Conservation (phyloP, 2,888 invertebrate genomes). For the Rotaria macrura region DNA sequence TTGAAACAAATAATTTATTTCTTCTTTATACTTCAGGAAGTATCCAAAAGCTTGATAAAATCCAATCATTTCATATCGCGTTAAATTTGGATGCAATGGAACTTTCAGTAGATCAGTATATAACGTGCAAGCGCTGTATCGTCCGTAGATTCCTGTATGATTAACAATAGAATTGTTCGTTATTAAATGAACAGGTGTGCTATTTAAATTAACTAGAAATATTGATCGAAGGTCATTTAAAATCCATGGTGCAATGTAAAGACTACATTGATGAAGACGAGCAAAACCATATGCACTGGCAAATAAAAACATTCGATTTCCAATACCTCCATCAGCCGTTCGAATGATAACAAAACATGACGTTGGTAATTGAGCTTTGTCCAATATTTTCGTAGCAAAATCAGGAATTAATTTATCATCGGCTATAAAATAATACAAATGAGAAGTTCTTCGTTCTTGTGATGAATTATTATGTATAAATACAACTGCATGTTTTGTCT, state of each 20-base stretch:
- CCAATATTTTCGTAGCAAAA: background rate
- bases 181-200: background rate
- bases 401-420: background rate
- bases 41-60: constrained; percentile 3
- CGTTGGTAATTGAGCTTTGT: background rate
- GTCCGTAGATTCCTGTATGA: background rate
- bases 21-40: background rate
- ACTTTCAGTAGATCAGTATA: background rate
- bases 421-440: background rate
- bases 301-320: constrained; percentile 18
- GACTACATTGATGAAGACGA: background rate
- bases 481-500: background rate
- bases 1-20: background rate
- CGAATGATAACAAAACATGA: background rate
- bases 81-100: background rate
- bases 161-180: background rate
- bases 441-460: background rate
- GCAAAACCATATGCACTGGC: constrained; percentile 2
- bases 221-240: background rate
- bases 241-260: background rate
- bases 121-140: background rate
- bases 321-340: background rate
- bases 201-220: background rate
- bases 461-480: background rate
- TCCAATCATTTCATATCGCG: background rate